These are phyloP conservation scores for Ceyx cyanopectus DNA, from an alignment of 2,113 vertebrate species.

Conservation along the genomic window DNA sequence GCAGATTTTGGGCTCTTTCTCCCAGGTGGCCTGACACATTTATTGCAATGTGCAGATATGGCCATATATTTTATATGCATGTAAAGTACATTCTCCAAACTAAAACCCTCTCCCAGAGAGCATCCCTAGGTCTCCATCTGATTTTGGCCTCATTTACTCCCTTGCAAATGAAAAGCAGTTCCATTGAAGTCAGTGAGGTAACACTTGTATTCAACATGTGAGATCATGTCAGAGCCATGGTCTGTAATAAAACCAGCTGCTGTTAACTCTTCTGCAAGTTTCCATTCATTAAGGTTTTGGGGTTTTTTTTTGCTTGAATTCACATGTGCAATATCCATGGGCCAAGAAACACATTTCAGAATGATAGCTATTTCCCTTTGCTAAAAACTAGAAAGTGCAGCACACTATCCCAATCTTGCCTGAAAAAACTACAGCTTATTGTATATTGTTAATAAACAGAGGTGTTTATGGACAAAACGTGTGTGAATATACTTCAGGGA, in stretches of 20 bases:
- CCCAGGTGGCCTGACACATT: constrained; percentile 14
- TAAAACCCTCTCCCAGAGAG: constrained; percentile 10
- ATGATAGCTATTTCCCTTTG: constrained; percentile 30
- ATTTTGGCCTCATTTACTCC: constrained; percentile 47
- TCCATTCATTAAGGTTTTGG: constrained; percentile 52
- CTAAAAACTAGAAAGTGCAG: constrained; percentile 17
- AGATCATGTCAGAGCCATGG: constrained; percentile 48
- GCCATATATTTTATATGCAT: not conserved
- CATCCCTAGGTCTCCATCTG: constrained; percentile 19
- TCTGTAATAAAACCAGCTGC: constrained; percentile 58
- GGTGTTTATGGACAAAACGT: constrained; percentile 64
- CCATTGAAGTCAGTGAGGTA: constrained; percentile 28
- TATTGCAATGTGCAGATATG: not conserved
- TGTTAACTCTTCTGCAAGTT: constrained; percentile 39
- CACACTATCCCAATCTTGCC: not conserved
- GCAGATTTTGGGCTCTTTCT: not conserved
- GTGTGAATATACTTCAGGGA: constrained; percentile 6
- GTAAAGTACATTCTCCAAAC: not conserved
- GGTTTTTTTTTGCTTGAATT: constrained; percentile 15
- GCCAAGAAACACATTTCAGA: constrained; percentile 56
- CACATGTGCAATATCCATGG: constrained; percentile 7
- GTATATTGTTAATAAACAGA: constrained; percentile 65
- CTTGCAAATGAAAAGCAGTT: not conserved
- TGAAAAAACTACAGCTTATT: constrained; percentile 7
- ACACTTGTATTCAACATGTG: constrained; percentile 10